Conservation (phyloP, 92 coral and sea anemone genomes). For the Epizoanthus stellaris region DNA sequence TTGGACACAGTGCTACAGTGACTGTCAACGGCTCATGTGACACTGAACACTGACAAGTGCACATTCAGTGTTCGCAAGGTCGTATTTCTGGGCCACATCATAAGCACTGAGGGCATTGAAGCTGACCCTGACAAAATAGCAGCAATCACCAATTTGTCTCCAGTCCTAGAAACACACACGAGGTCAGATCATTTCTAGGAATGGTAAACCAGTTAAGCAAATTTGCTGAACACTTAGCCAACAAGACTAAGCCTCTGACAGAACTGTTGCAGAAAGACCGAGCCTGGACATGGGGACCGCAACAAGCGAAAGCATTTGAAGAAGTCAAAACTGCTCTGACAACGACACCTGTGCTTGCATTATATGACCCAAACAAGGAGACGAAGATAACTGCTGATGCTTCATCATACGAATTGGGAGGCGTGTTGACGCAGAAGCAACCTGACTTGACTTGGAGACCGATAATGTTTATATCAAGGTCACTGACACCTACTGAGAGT, state of each 20-base stretch:
- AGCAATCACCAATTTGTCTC: conserved; percentile 42
- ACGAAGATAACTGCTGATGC: conserved; percentile 65
- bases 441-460: conserved; percentile 51
- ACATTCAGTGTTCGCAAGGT: conserved; percentile 41
- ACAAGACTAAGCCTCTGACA: conserved; percentile 39
- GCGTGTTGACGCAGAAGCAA: conserved; percentile 58
- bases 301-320: conserved; percentile 48
- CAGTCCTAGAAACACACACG: conserved; percentile 38
- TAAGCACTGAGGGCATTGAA: conserved; percentile 36
- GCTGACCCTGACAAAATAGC: conserved; percentile 59
- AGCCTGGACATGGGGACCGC: conserved; percentile 46
- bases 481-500: conserved; percentile 49
- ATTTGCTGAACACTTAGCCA: conserved; percentile 52
- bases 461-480: conserved; percentile 41
- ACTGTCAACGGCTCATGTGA: conserved; percentile 47
- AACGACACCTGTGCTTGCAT: conserved; percentile 52
- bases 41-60: conserved; percentile 48
- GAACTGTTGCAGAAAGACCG: conserved; percentile 46
- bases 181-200: conserved; percentile 54
- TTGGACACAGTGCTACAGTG: conserved; percentile 52
- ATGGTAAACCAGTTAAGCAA: conserved; percentile 58
- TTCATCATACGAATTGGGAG: conserved; percentile 56
- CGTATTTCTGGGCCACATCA: conserved; percentile 51
- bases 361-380: conserved; percentile 59
- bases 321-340: conserved; percentile 38